Percentiles rank a stretch among this genome's conserved stretches.
phyloP scores from a whole-genome alignment of 2,888 invertebrate species.

The Spodoptera exigua region DNA sequence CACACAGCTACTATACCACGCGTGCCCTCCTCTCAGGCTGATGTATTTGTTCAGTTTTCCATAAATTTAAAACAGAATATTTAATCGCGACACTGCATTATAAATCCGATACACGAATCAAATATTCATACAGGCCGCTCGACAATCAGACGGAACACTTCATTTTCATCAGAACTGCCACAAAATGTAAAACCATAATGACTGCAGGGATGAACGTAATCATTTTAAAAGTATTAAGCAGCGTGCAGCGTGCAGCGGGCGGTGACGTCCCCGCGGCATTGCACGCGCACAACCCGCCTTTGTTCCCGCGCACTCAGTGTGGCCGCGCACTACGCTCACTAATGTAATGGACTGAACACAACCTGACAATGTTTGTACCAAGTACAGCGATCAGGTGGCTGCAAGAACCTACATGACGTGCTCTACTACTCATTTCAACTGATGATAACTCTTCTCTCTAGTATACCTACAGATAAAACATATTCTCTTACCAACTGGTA shows the following conservation, averaged over 20 bases:
- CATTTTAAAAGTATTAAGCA: constrained; percentile 55
- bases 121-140: constrained; percentile 39
- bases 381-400: neutral
- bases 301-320: constrained; percentile 48
- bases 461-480: no score
- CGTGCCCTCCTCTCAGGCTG: neutral
- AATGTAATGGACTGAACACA: constrained; percentile 56
- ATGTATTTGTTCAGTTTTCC: constrained; percentile 8
- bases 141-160: constrained; percentile 36
- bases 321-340: constrained; percentile 49
- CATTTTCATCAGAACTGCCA: constrained; percentile 38
- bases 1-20: no score
- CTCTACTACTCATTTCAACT: no score
- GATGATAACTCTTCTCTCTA: no score
- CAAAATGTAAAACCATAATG: constrained; percentile 53
- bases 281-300: constrained; percentile 43
- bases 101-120: constrained; percentile 47
- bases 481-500: no score
- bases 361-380: constrained; percentile 16
- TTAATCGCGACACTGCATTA: constrained; percentile 32
- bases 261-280: constrained; percentile 26
- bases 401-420: neutral
- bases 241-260: constrained; percentile 11
- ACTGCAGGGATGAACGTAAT: constrained; percentile 46
- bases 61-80: constrained; percentile 42